phyloP scores from a whole-genome alignment of 2,888 invertebrate species.

The Cataglyphis albicans region DNA sequence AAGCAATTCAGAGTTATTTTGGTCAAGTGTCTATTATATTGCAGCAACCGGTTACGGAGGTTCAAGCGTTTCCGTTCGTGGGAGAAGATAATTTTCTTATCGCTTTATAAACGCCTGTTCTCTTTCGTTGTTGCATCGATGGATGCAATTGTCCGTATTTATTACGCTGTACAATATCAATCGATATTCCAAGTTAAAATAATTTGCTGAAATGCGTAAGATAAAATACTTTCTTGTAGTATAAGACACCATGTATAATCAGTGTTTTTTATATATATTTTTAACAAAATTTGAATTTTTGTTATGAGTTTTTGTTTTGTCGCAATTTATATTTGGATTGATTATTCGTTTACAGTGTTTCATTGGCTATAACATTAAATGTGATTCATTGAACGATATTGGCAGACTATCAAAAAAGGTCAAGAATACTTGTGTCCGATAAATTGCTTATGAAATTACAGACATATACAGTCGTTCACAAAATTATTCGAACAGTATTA shows the following conservation, averaged over 20 bases:
- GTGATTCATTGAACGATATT: neutral
- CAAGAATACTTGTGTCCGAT: neutral
- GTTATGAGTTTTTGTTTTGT: neutral
- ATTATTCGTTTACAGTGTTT: neutral
- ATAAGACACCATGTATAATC: neutral
- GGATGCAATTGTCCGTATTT: slow-evolving; percentile 22
- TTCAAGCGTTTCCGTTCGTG: slow-evolving; percentile 19
- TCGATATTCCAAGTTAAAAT: slow-evolving; percentile 25
- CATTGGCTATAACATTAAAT: neutral
- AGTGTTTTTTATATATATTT: neutral
- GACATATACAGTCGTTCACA: neutral
- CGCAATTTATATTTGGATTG: neutral
- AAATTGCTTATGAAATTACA: neutral
- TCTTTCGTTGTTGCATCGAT: slow-evolving; percentile 30
- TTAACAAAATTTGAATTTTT: neutral
- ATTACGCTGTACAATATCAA: slow-evolving; percentile 34
- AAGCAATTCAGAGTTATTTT: slow-evolving; percentile 41
- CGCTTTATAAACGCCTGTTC: slow-evolving; percentile 29
- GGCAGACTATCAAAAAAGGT: neutral
- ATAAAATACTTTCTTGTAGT: neutral
- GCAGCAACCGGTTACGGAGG: slow-evolving; percentile 11
- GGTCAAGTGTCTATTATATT: slow-evolving; percentile 25
- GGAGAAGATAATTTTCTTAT: slow-evolving; percentile 50
- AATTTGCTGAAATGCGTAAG: neutral
- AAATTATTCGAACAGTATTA: neutral